Conservation (phyloP, 2,113 vertebrate species). For the Corynorhinus townsendii region DNA sequence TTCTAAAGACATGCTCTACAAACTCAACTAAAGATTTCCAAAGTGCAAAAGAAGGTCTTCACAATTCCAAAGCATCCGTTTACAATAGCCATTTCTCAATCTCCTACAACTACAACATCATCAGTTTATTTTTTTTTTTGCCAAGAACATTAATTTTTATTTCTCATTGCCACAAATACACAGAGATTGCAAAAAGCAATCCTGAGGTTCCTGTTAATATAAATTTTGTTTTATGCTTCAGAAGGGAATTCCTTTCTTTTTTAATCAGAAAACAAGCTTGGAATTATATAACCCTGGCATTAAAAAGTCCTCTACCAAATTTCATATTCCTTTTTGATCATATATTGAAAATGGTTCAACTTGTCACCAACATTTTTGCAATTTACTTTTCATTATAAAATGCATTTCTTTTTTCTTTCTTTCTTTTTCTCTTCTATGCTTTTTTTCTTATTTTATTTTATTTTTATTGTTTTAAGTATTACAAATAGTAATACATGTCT, state of each 20-base stretch:
- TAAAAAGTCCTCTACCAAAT: conserved; percentile 29
- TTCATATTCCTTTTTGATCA: conserved; percentile 55
- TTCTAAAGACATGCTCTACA: conserved; percentile 25
- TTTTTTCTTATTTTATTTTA: no score
- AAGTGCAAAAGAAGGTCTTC: conserved; percentile 3
- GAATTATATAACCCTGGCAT: background rate
- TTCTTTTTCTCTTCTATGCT: no score
- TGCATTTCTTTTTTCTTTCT: no score
- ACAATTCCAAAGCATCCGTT: background rate
- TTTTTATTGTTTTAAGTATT: no score
- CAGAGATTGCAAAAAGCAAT: background rate
- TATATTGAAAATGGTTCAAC: background rate
- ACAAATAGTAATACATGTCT: no score
- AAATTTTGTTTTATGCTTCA: conserved; percentile 6
- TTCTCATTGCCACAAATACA: conserved; percentile 1
- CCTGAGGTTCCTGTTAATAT: conserved; percentile 10
- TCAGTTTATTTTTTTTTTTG: no score
- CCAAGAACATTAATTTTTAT: conserved; percentile 39
- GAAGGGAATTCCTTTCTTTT: conserved; percentile 3
- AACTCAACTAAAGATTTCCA: background rate
- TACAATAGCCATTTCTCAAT: background rate
- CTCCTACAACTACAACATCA: background rate
- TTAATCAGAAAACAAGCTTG: conserved; percentile 1
- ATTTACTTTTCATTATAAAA: conserved; percentile 13
- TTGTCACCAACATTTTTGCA: background rate